phyloP scores from a whole-genome alignment of 2,888 invertebrate species.

The Cataglyphis rosenhaueri region DNA sequence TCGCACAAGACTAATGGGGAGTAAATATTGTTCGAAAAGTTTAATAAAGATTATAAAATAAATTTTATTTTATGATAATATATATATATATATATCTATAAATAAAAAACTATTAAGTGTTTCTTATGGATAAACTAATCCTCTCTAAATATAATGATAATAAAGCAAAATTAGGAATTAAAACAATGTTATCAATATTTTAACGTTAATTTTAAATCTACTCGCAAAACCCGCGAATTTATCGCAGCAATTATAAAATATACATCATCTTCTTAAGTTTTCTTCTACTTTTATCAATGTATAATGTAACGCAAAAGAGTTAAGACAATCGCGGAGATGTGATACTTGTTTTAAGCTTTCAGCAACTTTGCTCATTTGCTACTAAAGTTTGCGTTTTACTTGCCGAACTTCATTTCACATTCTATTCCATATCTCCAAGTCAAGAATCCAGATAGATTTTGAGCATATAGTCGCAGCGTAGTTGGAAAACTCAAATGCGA shows the following conservation, averaged over 20 bases:
- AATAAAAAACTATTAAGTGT: neutral
- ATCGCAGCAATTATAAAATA: neutral
- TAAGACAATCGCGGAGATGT: neutral
- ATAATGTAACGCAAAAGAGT: neutral
- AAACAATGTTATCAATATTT: neutral
- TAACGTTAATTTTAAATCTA: neutral
- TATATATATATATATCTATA: neutral
- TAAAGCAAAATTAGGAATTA: no score
- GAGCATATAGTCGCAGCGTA: constrained; percentile 8
- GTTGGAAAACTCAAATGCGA: constrained; percentile 38
- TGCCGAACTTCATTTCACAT: constrained; percentile 18
- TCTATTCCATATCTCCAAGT: neutral
- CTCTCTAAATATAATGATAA: no score
- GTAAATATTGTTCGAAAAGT: neutral
- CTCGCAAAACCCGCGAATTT: neutral
- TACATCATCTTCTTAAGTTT: neutral
- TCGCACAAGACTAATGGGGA: no score
- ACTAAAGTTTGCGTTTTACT: constrained; percentile 20
- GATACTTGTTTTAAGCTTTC: neutral
- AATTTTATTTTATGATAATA: neutral
- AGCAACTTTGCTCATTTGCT: constrained; percentile 12
- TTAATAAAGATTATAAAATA: neutral
- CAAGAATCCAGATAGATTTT: constrained; percentile 34
- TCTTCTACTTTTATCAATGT: neutral
- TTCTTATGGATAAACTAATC: neutral